Base-by-base conservation (phyloP, 2,888 invertebrate genomes). In the Leptinotarsa juncta region DNA sequence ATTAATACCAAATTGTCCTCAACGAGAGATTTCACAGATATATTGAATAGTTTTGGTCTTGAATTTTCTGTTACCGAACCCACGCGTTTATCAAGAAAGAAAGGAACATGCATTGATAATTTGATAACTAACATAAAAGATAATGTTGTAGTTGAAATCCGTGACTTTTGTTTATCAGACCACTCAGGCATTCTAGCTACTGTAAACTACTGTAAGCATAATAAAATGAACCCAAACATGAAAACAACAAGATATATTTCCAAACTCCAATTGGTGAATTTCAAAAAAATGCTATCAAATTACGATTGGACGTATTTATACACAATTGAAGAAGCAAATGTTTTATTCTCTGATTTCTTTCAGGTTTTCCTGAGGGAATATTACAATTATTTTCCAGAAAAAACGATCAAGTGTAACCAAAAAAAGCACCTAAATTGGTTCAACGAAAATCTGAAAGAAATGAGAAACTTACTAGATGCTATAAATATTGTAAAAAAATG, bases 21-120 rank as follows among this genome's bases (percentile, higher is more conserved):
- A 12, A 23, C 50, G 51, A 50, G 53, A 14, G 67, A 53, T n/a
- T 49, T 67, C 12, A 23, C 23, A 26, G 23, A 67, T 23, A 67
- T 67, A n/a, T 15, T 67, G 23, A 23, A 18, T 15, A 23, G 20
- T 32, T 67, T 51, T 16, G 51, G 51, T n/a, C 67, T 67, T 23
- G 51, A 53, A 23, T 67, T 67, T 15, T 67, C 32, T 26, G 51
- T 67, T 20, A 51, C 53, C 18, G 20, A 53, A 67, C 67, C 67
- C 12, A 67, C 67, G 23, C 51, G 53, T n/a, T 7, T 67, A 51
- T 67, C 67, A 51, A 67, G 53, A 20, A 67, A 51, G 51, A 53
- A 67, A 15, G 53, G 51, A 26, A 67, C 67, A 20, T 67, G 67
- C 53, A 67, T 67, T 26, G 67, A 67, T 23, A 67, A 67, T n/a